These are phyloP conservation scores for Polyergus mexicanus DNA, from an alignment of 1,140 invertebrate species.

Conservation along the genomic window DNA sequence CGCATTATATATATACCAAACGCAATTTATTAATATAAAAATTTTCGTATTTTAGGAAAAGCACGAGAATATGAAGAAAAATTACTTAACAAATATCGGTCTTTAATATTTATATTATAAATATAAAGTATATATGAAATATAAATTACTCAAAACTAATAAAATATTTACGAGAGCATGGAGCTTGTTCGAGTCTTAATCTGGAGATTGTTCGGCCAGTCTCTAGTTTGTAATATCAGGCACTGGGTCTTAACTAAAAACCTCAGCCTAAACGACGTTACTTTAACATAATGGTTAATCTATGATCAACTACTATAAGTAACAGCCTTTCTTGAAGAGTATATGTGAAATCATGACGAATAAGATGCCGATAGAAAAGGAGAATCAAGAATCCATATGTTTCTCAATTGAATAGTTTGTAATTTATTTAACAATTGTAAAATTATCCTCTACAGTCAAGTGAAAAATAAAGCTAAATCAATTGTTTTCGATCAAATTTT, in stretches of 20 bases:
- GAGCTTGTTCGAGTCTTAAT: constrained; percentile 39
- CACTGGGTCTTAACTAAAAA: constrained; percentile 56
- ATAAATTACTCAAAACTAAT: constrained; percentile 22
- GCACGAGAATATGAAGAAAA: not conserved
- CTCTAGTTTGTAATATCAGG: constrained; percentile 58
- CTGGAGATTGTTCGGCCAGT: constrained; percentile 53
- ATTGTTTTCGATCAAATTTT: constrained; percentile 8
- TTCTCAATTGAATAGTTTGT: constrained; percentile 12
- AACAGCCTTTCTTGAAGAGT: constrained; percentile 49
- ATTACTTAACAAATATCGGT: not conserved
- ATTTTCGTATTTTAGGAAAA: not conserved
- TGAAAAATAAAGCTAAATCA: constrained; percentile 20
- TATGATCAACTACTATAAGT: constrained; percentile 41
- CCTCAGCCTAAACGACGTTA: constrained; percentile 49
- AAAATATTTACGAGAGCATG: not conserved
- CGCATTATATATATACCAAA: too few species aligned
- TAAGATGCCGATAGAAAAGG: not conserved
- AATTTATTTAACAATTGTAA: constrained; percentile 15
- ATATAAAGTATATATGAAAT: not conserved
- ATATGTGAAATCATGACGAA: not conserved
- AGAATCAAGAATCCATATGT: not conserved
- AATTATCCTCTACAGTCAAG: not conserved
- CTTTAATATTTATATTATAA: not conserved
- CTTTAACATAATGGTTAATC: constrained; percentile 43
- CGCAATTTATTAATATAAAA: constrained; percentile 9